Evolutionary conservation across 2,888 invertebrate genomes (phyloP).

Genomic region (Caenorhabditis panamensis): DNA sequence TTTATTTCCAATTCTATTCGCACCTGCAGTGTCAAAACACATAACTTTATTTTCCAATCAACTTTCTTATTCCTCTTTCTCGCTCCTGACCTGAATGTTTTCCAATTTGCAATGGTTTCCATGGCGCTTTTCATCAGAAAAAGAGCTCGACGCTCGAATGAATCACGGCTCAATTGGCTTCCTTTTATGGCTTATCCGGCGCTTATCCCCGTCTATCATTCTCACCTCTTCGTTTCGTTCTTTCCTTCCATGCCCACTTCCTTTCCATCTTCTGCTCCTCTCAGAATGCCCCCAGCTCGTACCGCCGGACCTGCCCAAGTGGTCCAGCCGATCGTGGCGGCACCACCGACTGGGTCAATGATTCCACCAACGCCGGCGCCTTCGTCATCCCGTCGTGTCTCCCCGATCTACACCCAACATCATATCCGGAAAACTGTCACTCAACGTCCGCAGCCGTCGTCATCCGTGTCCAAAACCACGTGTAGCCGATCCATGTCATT

Average conservation of each 20-base stretch:
- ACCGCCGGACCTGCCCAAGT: conserved; percentile 55
- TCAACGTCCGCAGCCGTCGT: neutral
- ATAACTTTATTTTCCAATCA: neutral
- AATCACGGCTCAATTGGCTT: neutral
- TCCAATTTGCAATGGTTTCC: neutral
- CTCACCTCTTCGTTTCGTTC: neutral
- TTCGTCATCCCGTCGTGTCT: conserved; percentile 15
- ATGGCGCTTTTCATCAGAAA: neutral
- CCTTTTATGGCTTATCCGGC: conserved; percentile 1
- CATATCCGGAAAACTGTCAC: conserved; percentile 12
- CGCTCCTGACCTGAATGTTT: too few relatives aligned
- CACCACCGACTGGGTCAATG: conserved; percentile 53
- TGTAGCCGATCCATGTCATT: conserved; percentile 42
- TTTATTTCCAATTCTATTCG: neutral
- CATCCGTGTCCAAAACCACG: conserved; percentile 18
- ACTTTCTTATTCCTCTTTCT: neutral
- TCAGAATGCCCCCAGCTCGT: conserved; percentile 56
- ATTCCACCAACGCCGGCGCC: conserved; percentile 32
- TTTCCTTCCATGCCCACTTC: neutral
- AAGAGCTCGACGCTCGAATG: neutral
- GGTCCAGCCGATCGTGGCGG: conserved; percentile 52
- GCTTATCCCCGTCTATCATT: conserved; percentile 5
- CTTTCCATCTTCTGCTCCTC: neutral
- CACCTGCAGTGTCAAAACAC: neutral
- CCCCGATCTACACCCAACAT: conserved; percentile 32